A percentile compares a stretch with the other conserved stretches of the same genome.
phyloP scores from a whole-genome alignment of 1,140 invertebrate genomes.

The Drosophila kanapiae region DNA sequence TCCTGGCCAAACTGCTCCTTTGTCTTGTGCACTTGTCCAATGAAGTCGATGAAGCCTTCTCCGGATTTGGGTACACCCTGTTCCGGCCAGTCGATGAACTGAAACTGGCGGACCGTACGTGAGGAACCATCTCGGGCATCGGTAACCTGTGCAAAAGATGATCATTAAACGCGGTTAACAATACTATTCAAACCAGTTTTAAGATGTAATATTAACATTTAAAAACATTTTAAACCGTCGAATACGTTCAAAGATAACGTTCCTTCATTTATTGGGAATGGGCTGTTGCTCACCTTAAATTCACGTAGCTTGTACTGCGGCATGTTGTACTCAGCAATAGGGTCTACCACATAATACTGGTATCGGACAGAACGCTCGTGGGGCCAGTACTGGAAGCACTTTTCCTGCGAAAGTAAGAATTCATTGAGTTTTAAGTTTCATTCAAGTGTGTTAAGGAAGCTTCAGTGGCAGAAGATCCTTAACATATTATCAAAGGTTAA shows the following conservation, averaged over 20 bases:
- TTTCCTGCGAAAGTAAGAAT: constrained; percentile 89
- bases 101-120: constrained; percentile 98
- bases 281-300: constrained; percentile 91
- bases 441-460: no score
- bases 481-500: no score
- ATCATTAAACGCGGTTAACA: background rate
- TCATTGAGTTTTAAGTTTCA: background rate
- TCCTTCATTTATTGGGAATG: background rate
- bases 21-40: constrained; percentile 99
- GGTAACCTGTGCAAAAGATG: constrained; percentile 87
- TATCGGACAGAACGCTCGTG: constrained; percentile 97
- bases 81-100: constrained; percentile 99
- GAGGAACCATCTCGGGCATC: constrained; percentile 97
- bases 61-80: constrained; percentile 97
- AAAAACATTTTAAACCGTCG: no score
- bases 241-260: no score
- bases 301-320: constrained; percentile 99
- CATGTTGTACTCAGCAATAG: constrained; percentile 99
- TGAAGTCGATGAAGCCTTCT: constrained; percentile 99
- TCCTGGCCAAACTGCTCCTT: constrained; percentile 99
- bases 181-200: background rate
- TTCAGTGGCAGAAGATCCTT: no score
- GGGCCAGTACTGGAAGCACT: constrained; percentile 99
- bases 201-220: no score
- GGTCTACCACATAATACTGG: constrained; percentile 99